A percentile compares a stretch with the other conserved stretches of the same genome.
Evolutionary conservation across 2,113 vertebrate species (phyloP).

Genomic region (Malurus cyaneus): DNA sequence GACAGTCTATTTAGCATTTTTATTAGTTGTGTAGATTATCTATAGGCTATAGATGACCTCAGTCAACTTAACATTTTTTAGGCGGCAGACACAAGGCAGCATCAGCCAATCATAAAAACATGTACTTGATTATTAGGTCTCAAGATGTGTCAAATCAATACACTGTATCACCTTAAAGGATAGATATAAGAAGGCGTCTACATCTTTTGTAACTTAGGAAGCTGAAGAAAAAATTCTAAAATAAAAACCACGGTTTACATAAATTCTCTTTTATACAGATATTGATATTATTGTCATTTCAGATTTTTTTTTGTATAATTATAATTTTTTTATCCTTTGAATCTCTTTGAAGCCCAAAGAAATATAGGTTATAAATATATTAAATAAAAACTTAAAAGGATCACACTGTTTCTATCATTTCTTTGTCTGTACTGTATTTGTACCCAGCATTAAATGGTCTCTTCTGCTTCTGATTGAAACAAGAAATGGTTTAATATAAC

Average conservation of each 20-base stretch:
- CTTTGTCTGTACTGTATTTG: not conserved
- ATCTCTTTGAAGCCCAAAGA: not conserved
- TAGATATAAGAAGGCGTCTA: not conserved
- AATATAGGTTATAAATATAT: not conserved
- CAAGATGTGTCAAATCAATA: constrained; percentile 68
- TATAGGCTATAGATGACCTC: constrained; percentile 69
- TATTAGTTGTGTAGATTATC: constrained; percentile 68
- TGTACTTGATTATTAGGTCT: constrained; percentile 70
- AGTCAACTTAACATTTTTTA: constrained; percentile 61
- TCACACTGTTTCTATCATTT: not conserved
- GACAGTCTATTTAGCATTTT: constrained; percentile 66
- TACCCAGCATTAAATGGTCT: not conserved
- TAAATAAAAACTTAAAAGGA: not conserved
- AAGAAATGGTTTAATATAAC: not conserved
- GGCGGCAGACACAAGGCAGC: constrained; percentile 50
- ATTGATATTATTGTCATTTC: not conserved
- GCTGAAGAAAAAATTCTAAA: constrained; percentile 4
- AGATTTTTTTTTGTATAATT: not conserved
- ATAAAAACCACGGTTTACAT: not conserved
- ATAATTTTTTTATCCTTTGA: not conserved
- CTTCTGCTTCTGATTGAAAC: not conserved
- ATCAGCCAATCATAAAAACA: constrained; percentile 70
- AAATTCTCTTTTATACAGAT: not conserved
- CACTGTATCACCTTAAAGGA: constrained; percentile 58
- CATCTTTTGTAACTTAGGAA: not conserved